Percentiles rank a stretch among this genome's conserved stretches.
These are phyloP conservation scores for Apoderus coryli DNA, from an alignment of 2,888 invertebrate species.

Conservation along the genomic window DNA sequence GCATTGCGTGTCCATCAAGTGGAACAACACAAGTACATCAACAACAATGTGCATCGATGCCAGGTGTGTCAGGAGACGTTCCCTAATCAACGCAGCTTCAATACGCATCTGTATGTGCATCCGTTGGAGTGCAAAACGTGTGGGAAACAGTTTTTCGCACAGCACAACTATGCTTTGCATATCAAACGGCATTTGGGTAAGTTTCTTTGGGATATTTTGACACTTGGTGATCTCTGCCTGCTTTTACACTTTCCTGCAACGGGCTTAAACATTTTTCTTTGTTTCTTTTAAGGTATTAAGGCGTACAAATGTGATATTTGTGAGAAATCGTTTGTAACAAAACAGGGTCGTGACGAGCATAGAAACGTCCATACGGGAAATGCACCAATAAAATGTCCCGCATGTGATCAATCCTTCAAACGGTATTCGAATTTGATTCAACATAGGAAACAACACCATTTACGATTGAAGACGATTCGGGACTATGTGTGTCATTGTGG, in stretches of 20 bases:
- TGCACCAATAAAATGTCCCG: slow-evolving; percentile 63
- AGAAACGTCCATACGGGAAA: slow-evolving; percentile 71
- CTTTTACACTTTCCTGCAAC: too few species aligned
- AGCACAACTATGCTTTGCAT: slow-evolving; percentile 62
- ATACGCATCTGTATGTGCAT: slow-evolving; percentile 61
- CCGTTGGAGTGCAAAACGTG: slow-evolving; percentile 73
- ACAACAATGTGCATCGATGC: slow-evolving; percentile 33
- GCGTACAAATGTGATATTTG: slow-evolving; percentile 56
- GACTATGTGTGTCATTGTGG: slow-evolving; percentile 45
- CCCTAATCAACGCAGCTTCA: slow-evolving; percentile 49
- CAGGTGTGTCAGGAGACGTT: slow-evolving; percentile 53
- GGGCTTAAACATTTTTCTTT: too few species aligned
- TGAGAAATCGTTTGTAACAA: slow-evolving; percentile 68
- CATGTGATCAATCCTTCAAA: slow-evolving; percentile 67
- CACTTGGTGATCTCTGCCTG: too few species aligned
- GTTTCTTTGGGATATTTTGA: too few species aligned
- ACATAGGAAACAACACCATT: slow-evolving; percentile 55
- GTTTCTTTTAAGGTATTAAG: too few species aligned
- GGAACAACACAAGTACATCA: slow-evolving; percentile 35
- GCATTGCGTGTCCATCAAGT: slow-evolving; percentile 34
- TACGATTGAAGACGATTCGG: slow-evolving; percentile 40
- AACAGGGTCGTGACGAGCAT: slow-evolving; percentile 70
- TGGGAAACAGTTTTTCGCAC: slow-evolving; percentile 53
- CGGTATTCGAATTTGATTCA: slow-evolving; percentile 75
- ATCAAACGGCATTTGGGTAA: slow-evolving; percentile 65